These are phyloP conservation scores for Palythoa grandis DNA, from an alignment of 92 coral and sea anemone species.

Conservation along the genomic window DNA sequence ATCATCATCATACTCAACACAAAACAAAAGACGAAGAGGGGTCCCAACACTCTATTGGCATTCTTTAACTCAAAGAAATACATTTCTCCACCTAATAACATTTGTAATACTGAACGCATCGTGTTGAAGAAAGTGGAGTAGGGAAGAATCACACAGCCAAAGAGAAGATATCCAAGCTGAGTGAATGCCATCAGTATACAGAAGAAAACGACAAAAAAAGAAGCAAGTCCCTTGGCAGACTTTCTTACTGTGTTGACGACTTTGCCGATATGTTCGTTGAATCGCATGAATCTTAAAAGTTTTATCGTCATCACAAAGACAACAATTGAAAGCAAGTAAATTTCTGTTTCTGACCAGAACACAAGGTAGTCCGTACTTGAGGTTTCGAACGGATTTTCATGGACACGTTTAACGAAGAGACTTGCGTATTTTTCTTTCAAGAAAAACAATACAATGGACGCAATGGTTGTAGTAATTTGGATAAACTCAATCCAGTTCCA, in stretches of 20 bases:
- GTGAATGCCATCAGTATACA: conserved; percentile 73
- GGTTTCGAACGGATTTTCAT: conserved; percentile 81
- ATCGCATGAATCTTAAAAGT: conserved; percentile 73
- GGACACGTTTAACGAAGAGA: conserved; percentile 68
- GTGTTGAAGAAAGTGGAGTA: conserved; percentile 77
- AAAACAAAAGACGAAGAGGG: conserved; percentile 67
- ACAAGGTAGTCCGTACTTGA: conserved; percentile 78
- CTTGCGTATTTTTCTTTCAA: conserved; percentile 77
- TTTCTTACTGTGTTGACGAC: conserved; percentile 65
- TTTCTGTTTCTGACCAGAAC: conserved; percentile 74
- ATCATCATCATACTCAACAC: conserved; percentile 77
- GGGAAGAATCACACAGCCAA: conserved; percentile 62
- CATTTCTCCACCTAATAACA: conserved; percentile 87
- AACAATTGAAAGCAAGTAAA: conserved; percentile 76
- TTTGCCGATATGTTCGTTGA: conserved; percentile 71
- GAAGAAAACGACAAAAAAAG: conserved; percentile 75
- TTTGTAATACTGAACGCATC: conserved; percentile 68
- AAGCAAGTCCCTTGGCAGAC: conserved; percentile 66
- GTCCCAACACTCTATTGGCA: conserved; percentile 61
- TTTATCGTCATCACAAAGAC: conserved; percentile 80
- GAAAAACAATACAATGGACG: conserved; percentile 79
- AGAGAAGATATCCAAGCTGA: conserved; percentile 77
- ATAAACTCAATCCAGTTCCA: conserved; percentile 89
- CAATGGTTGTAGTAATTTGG: conserved; percentile 67
- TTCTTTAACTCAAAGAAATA: conserved; percentile 66